Percentiles rank a stretch among this genome's conserved stretches.
phyloP scores from a whole-genome alignment of 2,797 vertebrate genomes.

The Eptatretus atami region DNA sequence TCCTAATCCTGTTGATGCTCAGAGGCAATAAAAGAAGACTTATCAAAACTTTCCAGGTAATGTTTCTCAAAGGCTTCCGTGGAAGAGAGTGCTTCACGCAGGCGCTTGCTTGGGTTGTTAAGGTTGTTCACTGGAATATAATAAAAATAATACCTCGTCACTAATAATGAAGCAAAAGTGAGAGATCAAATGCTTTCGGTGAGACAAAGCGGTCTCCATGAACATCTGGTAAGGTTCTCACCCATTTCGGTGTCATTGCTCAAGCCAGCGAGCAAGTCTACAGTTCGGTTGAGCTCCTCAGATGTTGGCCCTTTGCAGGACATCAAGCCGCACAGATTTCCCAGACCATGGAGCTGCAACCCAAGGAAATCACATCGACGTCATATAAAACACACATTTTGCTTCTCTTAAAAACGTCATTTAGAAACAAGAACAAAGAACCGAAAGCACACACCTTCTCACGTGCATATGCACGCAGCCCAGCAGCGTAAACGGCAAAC shows the following conservation, averaged over 20 bases:
- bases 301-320: constrained; percentile 54
- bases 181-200: too few relatives aligned
- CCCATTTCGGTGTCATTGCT: constrained; percentile 16
- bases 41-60: constrained; percentile 40
- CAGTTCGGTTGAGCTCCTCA: constrained; percentile 67
- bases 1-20: too few relatives aligned
- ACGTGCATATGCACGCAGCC: constrained; percentile 72
- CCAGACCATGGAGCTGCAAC: constrained; percentile 45
- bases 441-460: constrained; percentile 35
- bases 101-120: constrained; percentile 87
- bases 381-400: too few relatives aligned
- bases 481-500: constrained; percentile 61
- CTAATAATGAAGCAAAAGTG: too few relatives aligned
- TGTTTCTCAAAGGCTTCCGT: constrained; percentile 86
- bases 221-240: too few relatives aligned
- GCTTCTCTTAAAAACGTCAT: too few relatives aligned
- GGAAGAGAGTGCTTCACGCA: constrained; percentile 79
- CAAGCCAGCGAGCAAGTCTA: constrained; percentile 65
- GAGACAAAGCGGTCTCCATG: too few relatives aligned
- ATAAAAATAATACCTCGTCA: neutral
- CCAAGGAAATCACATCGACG: neutral
- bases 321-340: constrained; percentile 63
- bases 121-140: constrained; percentile 33
- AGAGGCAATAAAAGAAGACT: constrained; percentile 8
- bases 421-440: neutral